A percentile compares a stretch with the other conserved stretches of the same genome.
Evolutionary conservation across 2,888 invertebrate species (phyloP).

Genomic region (Cetonia aurata): DNA sequence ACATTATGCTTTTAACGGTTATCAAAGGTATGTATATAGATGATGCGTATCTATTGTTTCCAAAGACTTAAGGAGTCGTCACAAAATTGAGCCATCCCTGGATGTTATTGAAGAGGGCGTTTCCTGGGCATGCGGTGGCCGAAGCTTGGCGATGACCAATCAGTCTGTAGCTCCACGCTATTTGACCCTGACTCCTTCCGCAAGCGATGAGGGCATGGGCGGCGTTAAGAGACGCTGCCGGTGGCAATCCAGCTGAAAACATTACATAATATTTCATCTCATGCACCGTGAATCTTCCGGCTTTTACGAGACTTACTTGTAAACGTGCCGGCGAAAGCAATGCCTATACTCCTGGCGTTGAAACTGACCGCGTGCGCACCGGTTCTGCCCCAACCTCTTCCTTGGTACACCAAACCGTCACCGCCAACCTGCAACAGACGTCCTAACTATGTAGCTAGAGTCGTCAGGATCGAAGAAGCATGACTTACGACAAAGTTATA

Average conservation of each 20-base stretch:
- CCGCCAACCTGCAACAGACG: slow-evolving; percentile 68
- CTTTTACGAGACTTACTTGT: slow-evolving; percentile 40
- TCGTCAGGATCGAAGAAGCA: background rate
- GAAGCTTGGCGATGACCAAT: slow-evolving; percentile 67
- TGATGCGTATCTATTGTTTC: too few species aligned
- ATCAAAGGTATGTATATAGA: too few species aligned
- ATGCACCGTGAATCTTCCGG: too few species aligned
- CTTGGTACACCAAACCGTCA: slow-evolving; percentile 74
- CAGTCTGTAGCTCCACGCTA: slow-evolving; percentile 64
- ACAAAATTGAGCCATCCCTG: slow-evolving; percentile 65
- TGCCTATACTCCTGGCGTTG: slow-evolving; percentile 71
- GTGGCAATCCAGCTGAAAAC: slow-evolving; percentile 64
- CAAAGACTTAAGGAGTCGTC: slow-evolving; percentile 22
- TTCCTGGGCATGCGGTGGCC: slow-evolving; percentile 67
- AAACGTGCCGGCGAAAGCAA: slow-evolving; percentile 65
- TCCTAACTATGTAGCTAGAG: background rate
- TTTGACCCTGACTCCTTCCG: slow-evolving; percentile 64
- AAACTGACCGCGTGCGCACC: slow-evolving; percentile 73
- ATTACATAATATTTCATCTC: background rate
- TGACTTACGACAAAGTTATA: slow-evolving; percentile 56
- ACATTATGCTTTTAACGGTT: too few species aligned
- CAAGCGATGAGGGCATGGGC: slow-evolving; percentile 66
- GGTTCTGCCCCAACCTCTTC: slow-evolving; percentile 71
- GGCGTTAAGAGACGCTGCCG: slow-evolving; percentile 62
- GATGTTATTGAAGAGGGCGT: slow-evolving; percentile 67